Evolutionary conservation across 2,113 vertebrate genomes (phyloP), one percentile per base, ranked within the genome.

Genomic region (Grammomys dolichurus): DNA sequence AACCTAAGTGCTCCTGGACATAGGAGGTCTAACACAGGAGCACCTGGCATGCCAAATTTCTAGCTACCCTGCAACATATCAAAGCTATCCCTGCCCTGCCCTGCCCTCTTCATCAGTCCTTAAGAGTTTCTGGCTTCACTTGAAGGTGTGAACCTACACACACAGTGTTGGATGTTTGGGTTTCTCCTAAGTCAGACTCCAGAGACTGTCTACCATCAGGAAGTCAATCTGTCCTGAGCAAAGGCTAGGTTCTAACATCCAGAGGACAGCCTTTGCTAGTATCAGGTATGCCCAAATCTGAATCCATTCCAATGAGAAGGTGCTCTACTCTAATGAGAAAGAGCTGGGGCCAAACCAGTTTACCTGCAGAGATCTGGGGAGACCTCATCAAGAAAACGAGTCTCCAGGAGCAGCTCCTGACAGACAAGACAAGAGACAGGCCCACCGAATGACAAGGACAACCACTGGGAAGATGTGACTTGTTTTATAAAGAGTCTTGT

Each of bases 401-500:
- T 9, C 24, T 46, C 36, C 46, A 16, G 43, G 22, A 40, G 24
- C 40, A 26, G 81, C 19, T 24, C 20, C 31, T 1, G 5, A 9
- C 9, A 75, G 60, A 43, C 54, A 82, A 3, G 81, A 82, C 22
- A 26, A 40, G 46, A 54, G 40, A 70, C 6, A 91, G n/a, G 48
- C 13, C 56, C 6, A 3, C 9, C 80, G 76, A 63, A 92, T 31
- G 2, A 40, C 54, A 91, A 77, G 65, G 72, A 76, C 81, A 76
- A 86, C 48, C 65, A 73, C 60, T 9, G 22, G 43, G 36, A 46
- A 89, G 87, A 67, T 20, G 31, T 20, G 60, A 77, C 56, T 77
- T 90, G 67, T 36, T 95, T 72, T 72, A 73, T 6, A 93, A 72
- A 86, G 81, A 78, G 6, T 77, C 51, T 65, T 22, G 60, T 26